Percentiles rank a stretch among this genome's conserved stretches.
These are phyloP conservation scores for Chinchilla lanigera DNA, from an alignment of 2,113 vertebrate genomes.

Conservation along the genomic window DNA sequence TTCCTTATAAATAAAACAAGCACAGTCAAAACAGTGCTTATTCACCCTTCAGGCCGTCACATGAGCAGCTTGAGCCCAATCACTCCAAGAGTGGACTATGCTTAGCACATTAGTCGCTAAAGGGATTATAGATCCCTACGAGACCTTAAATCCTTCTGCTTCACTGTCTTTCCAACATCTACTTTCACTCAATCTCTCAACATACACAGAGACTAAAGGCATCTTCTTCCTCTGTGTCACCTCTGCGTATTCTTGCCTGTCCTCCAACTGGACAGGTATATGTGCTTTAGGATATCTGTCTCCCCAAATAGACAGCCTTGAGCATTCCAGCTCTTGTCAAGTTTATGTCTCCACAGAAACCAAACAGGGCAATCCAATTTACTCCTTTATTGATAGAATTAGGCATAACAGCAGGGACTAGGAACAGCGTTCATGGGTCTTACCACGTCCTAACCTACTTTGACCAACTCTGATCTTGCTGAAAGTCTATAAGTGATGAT, in stretches of 20 bases:
- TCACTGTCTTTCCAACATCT: background rate
- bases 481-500: background rate
- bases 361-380: background rate
- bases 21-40: background rate
- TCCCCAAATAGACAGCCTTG: background rate
- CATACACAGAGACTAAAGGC: background rate
- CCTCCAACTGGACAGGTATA: background rate
- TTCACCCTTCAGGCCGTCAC: background rate
- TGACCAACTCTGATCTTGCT: background rate
- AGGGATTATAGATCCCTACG: background rate
- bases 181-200: background rate
- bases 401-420: background rate
- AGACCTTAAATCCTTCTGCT: background rate
- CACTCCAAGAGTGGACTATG: background rate
- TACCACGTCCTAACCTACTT: background rate
- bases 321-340: background rate
- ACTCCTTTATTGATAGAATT: background rate
- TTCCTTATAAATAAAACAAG: background rate
- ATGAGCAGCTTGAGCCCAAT: background rate
- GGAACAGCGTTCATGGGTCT: background rate
- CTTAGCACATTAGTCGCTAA: background rate
- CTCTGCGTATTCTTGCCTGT: background rate
- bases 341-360: background rate
- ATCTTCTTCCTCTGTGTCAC: background rate
- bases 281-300: background rate